A percentile compares a stretch with the other conserved stretches of the same genome.
Evolutionary conservation across 2,797 vertebrate species (phyloP).

Genomic region (Cygnus olor): DNA sequence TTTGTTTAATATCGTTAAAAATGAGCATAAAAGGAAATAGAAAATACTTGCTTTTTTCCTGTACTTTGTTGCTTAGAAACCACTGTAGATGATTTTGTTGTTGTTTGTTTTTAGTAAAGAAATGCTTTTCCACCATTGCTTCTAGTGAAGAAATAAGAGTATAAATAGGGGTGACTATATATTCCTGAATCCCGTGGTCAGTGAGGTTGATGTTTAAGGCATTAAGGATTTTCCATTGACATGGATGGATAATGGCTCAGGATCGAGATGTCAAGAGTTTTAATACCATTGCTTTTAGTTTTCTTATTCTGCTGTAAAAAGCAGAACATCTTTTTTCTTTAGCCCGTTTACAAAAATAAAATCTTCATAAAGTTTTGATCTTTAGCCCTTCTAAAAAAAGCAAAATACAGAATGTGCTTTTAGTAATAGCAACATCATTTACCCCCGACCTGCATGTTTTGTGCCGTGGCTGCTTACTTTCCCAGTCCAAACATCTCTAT

Average conservation of each 20-base stretch:
- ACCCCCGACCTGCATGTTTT: accelerated
- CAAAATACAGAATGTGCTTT: not conserved
- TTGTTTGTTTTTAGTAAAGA: not conserved
- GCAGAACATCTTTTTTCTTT: not conserved
- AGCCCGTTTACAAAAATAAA: not conserved
- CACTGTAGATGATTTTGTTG: not conserved
- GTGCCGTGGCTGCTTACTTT: not conserved
- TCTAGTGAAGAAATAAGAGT: accelerated
- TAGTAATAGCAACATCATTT: not conserved
- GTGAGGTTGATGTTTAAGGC: not conserved
- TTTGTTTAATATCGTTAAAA: accelerated
- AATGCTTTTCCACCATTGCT: accelerated
- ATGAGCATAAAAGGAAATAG: not conserved
- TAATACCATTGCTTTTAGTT: not conserved
- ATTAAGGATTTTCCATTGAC: not conserved
- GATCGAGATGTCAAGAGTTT: not conserved
- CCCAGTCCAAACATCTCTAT: no score
- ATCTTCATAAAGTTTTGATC: not conserved
- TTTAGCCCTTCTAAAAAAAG: not conserved
- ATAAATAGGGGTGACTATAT: not conserved
- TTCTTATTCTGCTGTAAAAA: not conserved
- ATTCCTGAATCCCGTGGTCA: accelerated
- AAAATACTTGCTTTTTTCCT: not conserved
- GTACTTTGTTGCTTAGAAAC: conserved; percentile 42
- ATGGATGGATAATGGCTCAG: not conserved